phyloP scores from a whole-genome alignment of 2,888 invertebrate genomes.

The Callyntrura sp. region DNA sequence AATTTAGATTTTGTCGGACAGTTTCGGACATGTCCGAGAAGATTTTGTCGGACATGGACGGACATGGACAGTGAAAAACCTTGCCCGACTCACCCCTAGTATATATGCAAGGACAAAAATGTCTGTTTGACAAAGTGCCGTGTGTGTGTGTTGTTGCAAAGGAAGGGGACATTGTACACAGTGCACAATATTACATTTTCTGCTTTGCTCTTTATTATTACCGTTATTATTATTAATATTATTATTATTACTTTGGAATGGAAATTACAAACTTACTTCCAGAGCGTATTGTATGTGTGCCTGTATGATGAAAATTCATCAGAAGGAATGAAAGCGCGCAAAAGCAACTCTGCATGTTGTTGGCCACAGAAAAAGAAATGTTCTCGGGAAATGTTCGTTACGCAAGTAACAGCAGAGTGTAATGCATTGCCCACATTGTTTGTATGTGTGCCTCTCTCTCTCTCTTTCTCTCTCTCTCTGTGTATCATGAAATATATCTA shows the following conservation, averaged over 20 bases:
- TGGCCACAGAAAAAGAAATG: background rate
- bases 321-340: background rate
- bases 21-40: no score
- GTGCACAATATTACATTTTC: constrained; percentile 19
- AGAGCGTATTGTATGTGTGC: background rate
- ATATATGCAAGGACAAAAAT: background rate
- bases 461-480: no score
- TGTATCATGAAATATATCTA: background rate
- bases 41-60: no score
- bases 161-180: background rate
- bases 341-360: background rate
- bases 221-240: background rate
- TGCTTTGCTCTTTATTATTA: background rate
- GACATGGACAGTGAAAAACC: no score
- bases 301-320: constrained; percentile 31
- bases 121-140: background rate
- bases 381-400: background rate
- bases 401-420: background rate
- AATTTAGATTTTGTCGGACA: no score
- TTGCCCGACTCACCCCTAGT: no score
- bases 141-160: background rate
- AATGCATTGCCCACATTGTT: background rate
- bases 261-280: constrained; percentile 22
- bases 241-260: constrained; percentile 37
- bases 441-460: no score